Conservation (phyloP, 2,888 invertebrate genomes). For the Patella depressa region DNA sequence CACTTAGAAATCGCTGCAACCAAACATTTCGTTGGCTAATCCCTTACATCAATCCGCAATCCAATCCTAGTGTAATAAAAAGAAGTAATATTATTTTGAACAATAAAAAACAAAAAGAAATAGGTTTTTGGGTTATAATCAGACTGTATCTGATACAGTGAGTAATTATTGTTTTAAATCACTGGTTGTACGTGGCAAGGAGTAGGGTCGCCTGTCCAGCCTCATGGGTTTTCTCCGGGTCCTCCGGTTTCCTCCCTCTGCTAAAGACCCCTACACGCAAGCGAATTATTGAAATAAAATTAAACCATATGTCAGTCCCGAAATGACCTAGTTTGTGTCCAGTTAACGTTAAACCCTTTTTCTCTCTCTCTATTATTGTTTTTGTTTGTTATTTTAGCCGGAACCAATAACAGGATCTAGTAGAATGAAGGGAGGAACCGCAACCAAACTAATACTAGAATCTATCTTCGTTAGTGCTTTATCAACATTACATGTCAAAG, state of each 20-base stretch:
- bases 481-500: not conserved
- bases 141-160: not conserved
- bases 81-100: no score
- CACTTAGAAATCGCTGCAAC: not conserved
- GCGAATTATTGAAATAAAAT: no score
- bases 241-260: no score
- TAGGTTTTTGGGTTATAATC: not conserved
- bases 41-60: not conserved
- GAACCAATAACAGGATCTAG: slow-evolving; percentile 71
- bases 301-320: no score
- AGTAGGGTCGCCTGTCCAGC: no score
- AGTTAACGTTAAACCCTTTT: no score
- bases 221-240: no score
- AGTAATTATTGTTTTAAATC: not conserved
- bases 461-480: slow-evolving; percentile 39
- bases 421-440: slow-evolving; percentile 70
- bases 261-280: no score
- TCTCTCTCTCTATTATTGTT: not conserved
- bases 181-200: no score
- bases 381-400: slow-evolving; percentile 47
- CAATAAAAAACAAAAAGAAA: not conserved
- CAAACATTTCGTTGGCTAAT: no score
- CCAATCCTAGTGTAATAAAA: no score
- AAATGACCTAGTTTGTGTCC: no score
- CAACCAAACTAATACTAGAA: slow-evolving; percentile 65